A percentile compares a stretch with the other conserved stretches of the same genome.
Evolutionary conservation across 2,113 vertebrate species (phyloP).

Genomic region (Accipiter virgatus): DNA sequence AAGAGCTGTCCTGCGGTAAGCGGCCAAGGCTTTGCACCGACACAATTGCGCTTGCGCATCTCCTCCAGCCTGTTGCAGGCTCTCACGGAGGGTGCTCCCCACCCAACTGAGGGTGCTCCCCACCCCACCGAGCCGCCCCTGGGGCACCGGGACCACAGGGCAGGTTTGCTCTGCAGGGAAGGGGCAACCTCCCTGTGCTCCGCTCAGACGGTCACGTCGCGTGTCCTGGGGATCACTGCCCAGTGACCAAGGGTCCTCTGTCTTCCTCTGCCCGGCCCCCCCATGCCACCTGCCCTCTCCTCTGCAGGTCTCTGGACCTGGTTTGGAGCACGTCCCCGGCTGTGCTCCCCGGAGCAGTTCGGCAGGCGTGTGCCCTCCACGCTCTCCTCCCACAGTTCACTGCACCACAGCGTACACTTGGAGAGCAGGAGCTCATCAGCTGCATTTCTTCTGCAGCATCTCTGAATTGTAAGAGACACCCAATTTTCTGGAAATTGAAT

Average conservation of each 20-base stretch:
- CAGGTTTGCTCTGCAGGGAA: background rate
- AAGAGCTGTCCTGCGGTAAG: background rate
- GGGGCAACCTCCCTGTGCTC: background rate
- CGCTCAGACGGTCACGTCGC: rapidly evolving
- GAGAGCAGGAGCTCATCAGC: background rate
- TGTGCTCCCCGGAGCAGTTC: background rate
- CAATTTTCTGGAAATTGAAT: background rate
- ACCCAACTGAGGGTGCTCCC: background rate
- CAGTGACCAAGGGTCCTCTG: background rate
- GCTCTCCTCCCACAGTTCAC: background rate
- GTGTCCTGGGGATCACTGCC: background rate
- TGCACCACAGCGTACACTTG: rapidly evolving
- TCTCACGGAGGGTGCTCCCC: background rate
- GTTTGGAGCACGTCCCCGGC: rapidly evolving
- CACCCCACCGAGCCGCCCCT: rapidly evolving
- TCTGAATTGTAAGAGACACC: background rate
- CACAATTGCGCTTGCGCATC: background rate
- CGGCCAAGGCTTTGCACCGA: background rate
- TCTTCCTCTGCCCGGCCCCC: rapidly evolving
- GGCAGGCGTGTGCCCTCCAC: rapidly evolving
- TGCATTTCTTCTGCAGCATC: background rate
- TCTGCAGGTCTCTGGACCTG: background rate
- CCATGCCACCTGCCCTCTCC: background rate
- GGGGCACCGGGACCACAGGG: rapidly evolving
- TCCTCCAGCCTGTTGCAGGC: background rate